Percentiles rank a stretch among this genome's conserved stretches.
Conservation (phyloP, 2,888 invertebrate species). For the Barypeithes pellucidus region DNA sequence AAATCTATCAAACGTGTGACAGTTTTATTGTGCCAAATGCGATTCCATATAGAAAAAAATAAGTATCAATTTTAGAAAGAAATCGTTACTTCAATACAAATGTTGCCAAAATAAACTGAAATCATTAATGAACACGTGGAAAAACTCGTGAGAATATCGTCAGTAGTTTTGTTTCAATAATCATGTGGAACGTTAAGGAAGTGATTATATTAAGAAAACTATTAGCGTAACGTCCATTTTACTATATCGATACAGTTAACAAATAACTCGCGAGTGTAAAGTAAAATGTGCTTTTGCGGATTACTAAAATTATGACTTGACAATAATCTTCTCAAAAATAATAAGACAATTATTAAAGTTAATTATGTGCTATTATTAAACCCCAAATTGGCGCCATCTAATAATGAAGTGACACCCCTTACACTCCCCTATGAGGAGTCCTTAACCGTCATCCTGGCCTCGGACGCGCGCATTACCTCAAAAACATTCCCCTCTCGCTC, state of each 20-base stretch:
- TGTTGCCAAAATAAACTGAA: slow-evolving; percentile 31
- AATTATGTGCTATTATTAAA: not conserved
- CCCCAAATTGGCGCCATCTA: slow-evolving; percentile 4
- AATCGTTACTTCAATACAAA: slow-evolving; percentile 21
- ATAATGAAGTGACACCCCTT: slow-evolving; percentile 14
- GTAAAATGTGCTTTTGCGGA: no score
- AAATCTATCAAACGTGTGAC: slow-evolving; percentile 35
- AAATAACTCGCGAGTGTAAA: not conserved
- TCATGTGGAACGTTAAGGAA: slow-evolving; percentile 16
- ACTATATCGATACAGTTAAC: no score
- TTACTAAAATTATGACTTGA: not conserved
- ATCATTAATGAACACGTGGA: slow-evolving; percentile 28
- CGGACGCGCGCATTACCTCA: slow-evolving; percentile 57
- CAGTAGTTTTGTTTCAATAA: slow-evolving; percentile 13
- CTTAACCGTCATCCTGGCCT: slow-evolving; percentile 63
- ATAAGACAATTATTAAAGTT: not conserved
- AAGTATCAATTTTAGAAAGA: slow-evolving; percentile 20
- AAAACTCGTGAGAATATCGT: slow-evolving; percentile 27
- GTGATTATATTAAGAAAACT: not conserved
- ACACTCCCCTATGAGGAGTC: slow-evolving; percentile 8
- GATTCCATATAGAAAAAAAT: slow-evolving; percentile 40
- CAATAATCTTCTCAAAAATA: not conserved
- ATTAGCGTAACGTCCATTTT: not conserved
- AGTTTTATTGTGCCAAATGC: slow-evolving; percentile 42
- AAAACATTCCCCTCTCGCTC: slow-evolving; percentile 37